Conservation (phyloP, 1,140 invertebrate genomes). For the Ditylenchus dipsaci region DNA sequence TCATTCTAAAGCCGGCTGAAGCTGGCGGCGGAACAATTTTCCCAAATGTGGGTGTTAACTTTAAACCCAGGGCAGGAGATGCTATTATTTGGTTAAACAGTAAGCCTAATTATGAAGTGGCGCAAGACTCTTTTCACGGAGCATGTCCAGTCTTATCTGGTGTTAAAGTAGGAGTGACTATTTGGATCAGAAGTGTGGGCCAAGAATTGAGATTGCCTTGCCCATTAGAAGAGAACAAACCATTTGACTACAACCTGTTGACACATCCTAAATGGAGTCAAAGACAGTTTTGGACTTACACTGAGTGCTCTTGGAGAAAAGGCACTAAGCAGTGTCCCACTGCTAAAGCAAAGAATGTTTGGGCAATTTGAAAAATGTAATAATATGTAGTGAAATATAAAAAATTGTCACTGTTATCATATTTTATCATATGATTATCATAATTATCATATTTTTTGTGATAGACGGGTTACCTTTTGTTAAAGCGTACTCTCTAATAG, state of each 20-base stretch:
- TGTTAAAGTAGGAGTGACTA: slow-evolving; percentile 33
- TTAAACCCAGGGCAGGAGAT: slow-evolving; percentile 34
- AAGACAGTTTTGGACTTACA: slow-evolving; percentile 1
- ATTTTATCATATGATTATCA: too few relatives aligned
- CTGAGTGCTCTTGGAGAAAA: not conserved
- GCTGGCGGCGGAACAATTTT: slow-evolving; percentile 34
- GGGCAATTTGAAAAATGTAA: not conserved
- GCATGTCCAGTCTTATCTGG: slow-evolving; percentile 43
- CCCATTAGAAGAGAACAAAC: slow-evolving; percentile 4
- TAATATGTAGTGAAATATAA: too few relatives aligned
- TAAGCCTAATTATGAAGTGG: slow-evolving; percentile 16
- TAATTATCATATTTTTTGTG: too few relatives aligned
- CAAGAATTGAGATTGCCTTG: slow-evolving; percentile 37
- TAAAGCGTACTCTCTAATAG: too few relatives aligned
- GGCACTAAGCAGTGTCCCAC: not conserved
- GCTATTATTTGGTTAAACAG: slow-evolving; percentile 41
- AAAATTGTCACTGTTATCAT: too few relatives aligned
- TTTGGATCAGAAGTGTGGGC: slow-evolving; percentile 36
- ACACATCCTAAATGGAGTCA: not conserved
- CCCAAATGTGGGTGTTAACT: slow-evolving; percentile 24
- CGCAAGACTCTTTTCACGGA: slow-evolving; percentile 30
- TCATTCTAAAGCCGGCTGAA: slow-evolving; percentile 24
- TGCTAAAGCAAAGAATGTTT: not conserved
- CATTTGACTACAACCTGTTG: not conserved
- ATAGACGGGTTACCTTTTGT: too few relatives aligned